A percentile compares a stretch with the other conserved stretches of the same genome.
phyloP scores from a whole-genome alignment of 2,888 invertebrate species.

The Lycocerus yunnanus region DNA sequence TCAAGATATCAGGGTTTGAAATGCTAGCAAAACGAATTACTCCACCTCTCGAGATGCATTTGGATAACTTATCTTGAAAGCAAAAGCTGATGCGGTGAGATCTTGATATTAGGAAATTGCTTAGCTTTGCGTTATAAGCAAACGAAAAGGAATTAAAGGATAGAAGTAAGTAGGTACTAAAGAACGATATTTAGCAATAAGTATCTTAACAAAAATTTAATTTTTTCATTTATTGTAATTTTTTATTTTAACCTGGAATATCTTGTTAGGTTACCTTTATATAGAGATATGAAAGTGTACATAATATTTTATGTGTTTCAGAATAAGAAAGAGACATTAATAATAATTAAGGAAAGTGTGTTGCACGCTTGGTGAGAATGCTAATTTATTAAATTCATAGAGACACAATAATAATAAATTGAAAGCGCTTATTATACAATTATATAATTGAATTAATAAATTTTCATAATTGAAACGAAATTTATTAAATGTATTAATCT shows the following conservation, averaged over 20 bases:
- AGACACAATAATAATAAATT: background rate
- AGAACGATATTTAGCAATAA: background rate
- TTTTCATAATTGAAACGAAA: background rate
- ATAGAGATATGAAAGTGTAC: background rate
- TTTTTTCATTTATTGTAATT: background rate
- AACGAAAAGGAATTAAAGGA: slow-evolving; percentile 12
- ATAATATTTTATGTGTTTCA: background rate
- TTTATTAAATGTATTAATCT: background rate
- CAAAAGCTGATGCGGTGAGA: slow-evolving; percentile 20
- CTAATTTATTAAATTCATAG: background rate
- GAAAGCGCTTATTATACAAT: background rate
- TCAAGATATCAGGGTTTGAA: slow-evolving; percentile 12
- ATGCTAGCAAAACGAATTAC: slow-evolving; percentile 24
- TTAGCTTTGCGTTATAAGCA: slow-evolving; percentile 6
- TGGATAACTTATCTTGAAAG: slow-evolving; percentile 24
- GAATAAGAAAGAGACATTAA: background rate
- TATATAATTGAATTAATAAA: background rate
- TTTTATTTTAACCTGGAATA: background rate
- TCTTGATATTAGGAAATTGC: slow-evolving; percentile 19
- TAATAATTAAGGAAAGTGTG: background rate
- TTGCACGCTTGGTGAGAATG: background rate
- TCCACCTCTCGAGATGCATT: slow-evolving; percentile 22
- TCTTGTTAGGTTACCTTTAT: background rate
- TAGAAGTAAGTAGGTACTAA: slow-evolving; percentile 2
- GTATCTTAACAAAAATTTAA: background rate